Conservation (phyloP, 1,140 invertebrate species). For the Meloidogyne floridensis region DNA sequence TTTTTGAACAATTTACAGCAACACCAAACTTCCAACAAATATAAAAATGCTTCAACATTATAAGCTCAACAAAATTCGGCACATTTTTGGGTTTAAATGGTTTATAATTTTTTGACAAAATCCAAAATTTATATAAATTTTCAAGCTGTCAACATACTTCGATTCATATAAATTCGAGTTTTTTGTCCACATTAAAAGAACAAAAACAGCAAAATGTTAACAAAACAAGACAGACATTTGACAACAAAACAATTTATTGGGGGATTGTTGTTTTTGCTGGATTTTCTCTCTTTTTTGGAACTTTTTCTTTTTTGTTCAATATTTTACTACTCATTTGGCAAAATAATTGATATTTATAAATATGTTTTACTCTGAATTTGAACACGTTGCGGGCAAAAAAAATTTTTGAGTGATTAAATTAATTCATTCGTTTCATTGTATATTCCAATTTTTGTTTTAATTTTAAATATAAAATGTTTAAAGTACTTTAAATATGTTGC, state of each 20-base stretch:
- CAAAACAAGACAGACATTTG: background rate
- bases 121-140: constrained; percentile 2
- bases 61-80: background rate
- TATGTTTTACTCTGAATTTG: too few relatives aligned
- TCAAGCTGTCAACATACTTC: background rate
- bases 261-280: constrained; percentile 20
- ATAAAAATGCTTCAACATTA: background rate
- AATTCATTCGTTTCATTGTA: too few relatives aligned
- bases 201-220: background rate
- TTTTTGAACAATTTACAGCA: background rate
- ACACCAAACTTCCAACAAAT: background rate
- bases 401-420: too few relatives aligned
- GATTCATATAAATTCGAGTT: background rate
- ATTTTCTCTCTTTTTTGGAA: constrained; percentile 10
- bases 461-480: too few relatives aligned
- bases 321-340: background rate
- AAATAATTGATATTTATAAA: too few relatives aligned
- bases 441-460: too few relatives aligned
- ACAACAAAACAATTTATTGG: background rate
- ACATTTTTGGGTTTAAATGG: background rate
- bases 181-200: background rate
- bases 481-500: too few relatives aligned
- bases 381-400: too few relatives aligned
- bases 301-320: background rate
- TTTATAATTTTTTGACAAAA: background rate